Evolutionary conservation across 2,888 invertebrate genomes (phyloP), one percentile per base, ranked within the genome.

Genomic region (Coenonympha glycerion): DNA sequence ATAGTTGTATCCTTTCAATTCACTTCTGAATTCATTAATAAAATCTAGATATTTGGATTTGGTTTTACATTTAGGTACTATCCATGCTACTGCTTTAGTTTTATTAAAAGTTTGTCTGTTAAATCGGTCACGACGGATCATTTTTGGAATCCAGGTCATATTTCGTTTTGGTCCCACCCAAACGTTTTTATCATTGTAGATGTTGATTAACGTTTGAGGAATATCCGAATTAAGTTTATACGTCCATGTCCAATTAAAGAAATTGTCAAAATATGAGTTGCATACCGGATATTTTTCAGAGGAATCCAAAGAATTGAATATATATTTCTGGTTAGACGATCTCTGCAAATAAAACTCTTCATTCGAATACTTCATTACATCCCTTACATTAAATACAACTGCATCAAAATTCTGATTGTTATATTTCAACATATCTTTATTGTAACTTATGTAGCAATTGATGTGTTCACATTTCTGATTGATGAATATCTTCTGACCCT

Each of bases 191-290:
- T 21, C 34, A 47, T 71, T 59, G 37, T 68, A 67, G 18, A 85
- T 71, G 33, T 69, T 69, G 5, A 81, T 63, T 55, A 77, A 80
- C 0, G 84, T 73, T 34, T 77, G 74, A 1, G 77, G 71, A 49
- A 85, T 68, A 47, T 80, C 79, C 0, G 85, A 84, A 49, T 77
- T 66, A 1, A 82, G 58, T 64, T 71, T 82, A 15, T 85, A 87
- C 1, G 84, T 81, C 86, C 86, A 85, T 0, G 86, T 84, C 77
- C 72, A 77, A 47, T 86, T 86, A 47, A 87, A 87, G 52, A 84
- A 87, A 19, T 73, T 49, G 3, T 85, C 80, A 16, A 74, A 76
- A 3, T 60, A 55, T 0, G 63, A 57, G 47, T 79, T 62, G 48
- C 87, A 87, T 0, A 84, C 31, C 0, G 81, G 71, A 55, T 73